Conservation (phyloP, 2,888 invertebrate genomes). For the Ariolimax columbianus region DNA sequence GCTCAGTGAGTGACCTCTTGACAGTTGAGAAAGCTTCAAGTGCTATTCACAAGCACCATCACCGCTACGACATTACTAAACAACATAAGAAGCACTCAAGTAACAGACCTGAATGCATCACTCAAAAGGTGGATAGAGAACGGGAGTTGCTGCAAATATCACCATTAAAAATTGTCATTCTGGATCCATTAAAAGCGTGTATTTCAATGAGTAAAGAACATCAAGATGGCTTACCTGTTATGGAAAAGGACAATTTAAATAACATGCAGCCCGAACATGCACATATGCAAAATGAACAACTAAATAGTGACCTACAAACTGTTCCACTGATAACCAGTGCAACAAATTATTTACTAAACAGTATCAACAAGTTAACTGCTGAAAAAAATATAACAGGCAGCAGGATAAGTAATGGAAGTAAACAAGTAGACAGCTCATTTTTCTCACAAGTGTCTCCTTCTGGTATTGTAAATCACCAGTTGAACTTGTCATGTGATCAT, state of each 20-base stretch:
- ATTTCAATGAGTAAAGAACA: background rate
- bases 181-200: conserved; percentile 51
- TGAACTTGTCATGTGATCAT: background rate
- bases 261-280: background rate
- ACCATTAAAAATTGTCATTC: conserved; percentile 54
- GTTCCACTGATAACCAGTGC: background rate
- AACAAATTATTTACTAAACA: background rate
- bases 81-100: conserved; percentile 46
- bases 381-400: background rate
- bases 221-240: background rate
- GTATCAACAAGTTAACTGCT: background rate
- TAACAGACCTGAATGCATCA: conserved; percentile 12
- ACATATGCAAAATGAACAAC: background rate
- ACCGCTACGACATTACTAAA: conserved; percentile 53
- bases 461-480: background rate
- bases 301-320: background rate
- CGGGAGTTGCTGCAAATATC: conserved; percentile 48
- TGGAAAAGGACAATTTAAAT: background rate
- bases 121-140: conserved; percentile 29
- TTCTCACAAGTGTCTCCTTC: background rate
- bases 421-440: background rate
- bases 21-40: background rate
- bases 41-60: conserved; percentile 53
- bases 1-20: background rate
- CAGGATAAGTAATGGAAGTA: background rate